Evolutionary conservation across 2,888 invertebrate genomes (phyloP).

Genomic region (Drosophila fulvimacula): DNA sequence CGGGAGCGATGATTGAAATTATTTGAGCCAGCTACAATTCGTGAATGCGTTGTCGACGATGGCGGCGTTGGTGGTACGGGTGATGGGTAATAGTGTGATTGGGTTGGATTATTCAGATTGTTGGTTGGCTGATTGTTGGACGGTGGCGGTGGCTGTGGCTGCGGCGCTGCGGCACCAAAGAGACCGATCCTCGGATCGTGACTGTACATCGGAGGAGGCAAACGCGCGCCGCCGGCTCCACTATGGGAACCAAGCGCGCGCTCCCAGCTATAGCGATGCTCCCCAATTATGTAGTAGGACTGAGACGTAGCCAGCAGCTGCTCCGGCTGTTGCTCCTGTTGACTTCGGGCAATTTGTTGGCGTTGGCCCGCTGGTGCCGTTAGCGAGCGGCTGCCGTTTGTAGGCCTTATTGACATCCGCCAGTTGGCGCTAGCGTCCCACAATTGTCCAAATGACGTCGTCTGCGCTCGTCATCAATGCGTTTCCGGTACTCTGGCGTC

Average conservation of each 20-base stretch:
- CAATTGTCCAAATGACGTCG: conserved; percentile 35
- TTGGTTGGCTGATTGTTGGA: conserved; percentile 48
- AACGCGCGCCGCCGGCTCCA: conserved; percentile 48
- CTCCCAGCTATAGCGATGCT: conserved; percentile 58
- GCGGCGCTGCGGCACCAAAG: conserved; percentile 34
- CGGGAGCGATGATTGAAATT: conserved; percentile 57
- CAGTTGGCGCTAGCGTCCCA: conserved; percentile 43
- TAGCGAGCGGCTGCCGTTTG: conserved; percentile 58
- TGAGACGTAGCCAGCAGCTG: conserved; percentile 27
- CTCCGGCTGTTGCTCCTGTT: conserved; percentile 34
- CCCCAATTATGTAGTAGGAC: conserved; percentile 49
- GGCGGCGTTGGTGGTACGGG: background rate
- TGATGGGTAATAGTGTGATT: conserved; percentile 28
- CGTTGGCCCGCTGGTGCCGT: conserved; percentile 43
- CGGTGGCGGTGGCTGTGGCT: conserved; percentile 5
- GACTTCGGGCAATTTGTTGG: conserved; percentile 35
- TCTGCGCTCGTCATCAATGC: conserved; percentile 55
- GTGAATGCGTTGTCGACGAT: conserved; percentile 11
- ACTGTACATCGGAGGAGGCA: conserved; percentile 43
- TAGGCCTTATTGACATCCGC: conserved; percentile 65
- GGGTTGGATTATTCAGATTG: conserved; percentile 48
- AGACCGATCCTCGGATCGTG: conserved; percentile 40
- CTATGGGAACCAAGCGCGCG: conserved; percentile 50
- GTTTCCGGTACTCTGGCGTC: conserved; percentile 35
- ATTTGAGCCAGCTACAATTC: conserved; percentile 62